Evolutionary conservation across 64 coral and sea anemone genomes (phyloP), one percentile per base, ranked within the genome.

Genomic region (Montipora sp.): DNA sequence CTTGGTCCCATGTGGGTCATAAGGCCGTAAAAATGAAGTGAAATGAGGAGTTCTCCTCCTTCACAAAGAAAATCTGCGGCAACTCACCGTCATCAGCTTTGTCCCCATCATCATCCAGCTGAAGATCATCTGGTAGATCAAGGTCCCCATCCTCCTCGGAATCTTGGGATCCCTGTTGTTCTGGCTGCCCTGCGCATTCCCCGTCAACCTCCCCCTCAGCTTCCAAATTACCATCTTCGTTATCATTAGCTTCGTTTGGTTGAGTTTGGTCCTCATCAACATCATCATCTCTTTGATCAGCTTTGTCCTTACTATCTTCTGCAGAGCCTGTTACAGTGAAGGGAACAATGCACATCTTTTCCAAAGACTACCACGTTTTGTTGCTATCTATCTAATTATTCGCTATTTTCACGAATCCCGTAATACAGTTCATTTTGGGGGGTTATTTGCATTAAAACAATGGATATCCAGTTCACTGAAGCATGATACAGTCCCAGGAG

Each of bases 291-390:
- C 59, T 43, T 8, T 57, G 53, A 57, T 87, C 70, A 20, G 80
- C 46, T 78, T 96, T 73, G 3, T 96, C 89, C 75, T 91, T 96
- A 75, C 95, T 96, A 48, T 96, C 87, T 75, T 94, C 95, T 63
- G 80, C 74, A 81, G 95, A 69, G 27, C 87, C 95, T 96, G 47
- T 85, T 21, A n/a, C 6, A 19, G 51, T 75, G 7, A 23, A 77
- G 9, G 0, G 7, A 19, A 65, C 3, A n/a, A 59, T 7, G 51
- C 5, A 55, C 51, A 55, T 55, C 5, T 5, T 18, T 48, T 21
- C 1, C 53, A 71, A 88, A 77, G 7, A 75, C 55, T 4, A 76
- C 49, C 13, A 11, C 13, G 36, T 19, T 14, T 61, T 19, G 47
- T 15, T 19, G 61, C 22, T 36, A 14, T 15, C 12, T 36, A 36